phyloP scores from a whole-genome alignment of 1,140 invertebrate genomes.

The Sarcophaga bullata region DNA sequence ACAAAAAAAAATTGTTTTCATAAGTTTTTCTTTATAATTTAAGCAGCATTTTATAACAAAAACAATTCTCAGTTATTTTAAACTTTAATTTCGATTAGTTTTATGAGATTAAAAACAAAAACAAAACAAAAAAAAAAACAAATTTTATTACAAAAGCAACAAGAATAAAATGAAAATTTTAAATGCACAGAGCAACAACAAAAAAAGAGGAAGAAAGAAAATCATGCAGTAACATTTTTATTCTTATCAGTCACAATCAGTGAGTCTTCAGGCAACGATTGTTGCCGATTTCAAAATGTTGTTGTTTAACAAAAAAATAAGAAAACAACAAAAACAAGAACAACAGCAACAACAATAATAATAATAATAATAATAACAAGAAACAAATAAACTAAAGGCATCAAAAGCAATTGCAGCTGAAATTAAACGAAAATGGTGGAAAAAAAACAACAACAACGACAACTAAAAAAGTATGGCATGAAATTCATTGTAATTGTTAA shows the following conservation, averaged over 20 bases:
- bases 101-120: no score
- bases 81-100: no score
- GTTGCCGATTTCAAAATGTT: slow-evolving; percentile 3
- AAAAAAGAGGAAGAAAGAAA: background rate
- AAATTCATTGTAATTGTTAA: slow-evolving; percentile 15
- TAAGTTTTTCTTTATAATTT: no score
- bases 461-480: background rate
- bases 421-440: background rate
- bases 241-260: background rate
- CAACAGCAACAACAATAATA: background rate
- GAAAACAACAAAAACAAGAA: no score
- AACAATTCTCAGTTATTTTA: no score
- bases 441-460: no score
- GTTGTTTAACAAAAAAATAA: background rate
- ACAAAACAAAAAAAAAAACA: no score
- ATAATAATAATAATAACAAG: no score
- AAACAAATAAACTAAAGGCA: no score
- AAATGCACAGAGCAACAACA: background rate
- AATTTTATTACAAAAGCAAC: no score
- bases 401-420: background rate
- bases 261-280: slow-evolving; percentile 6
- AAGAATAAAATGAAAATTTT: no score
- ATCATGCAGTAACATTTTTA: slow-evolving; percentile 1
- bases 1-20: no score
- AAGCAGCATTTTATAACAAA: background rate